These are phyloP conservation scores for Agelas oroides DNA, from an alignment of 37 sponge, comb jelly and placozoan species.

Conservation along the genomic window DNA sequence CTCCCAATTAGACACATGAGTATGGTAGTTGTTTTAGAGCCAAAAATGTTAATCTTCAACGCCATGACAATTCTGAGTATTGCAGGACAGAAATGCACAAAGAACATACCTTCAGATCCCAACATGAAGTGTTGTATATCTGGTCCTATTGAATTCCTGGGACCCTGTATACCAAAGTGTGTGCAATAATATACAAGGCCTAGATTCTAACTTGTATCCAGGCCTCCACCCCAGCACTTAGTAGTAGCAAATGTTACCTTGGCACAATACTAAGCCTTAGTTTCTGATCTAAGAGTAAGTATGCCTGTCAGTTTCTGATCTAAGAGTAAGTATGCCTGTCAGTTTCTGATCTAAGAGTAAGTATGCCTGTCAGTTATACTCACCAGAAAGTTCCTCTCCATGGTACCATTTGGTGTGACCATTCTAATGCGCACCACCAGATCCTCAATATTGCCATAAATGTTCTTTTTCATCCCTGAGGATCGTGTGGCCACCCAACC, in stretches of 20 bases:
- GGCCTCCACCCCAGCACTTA: not conserved
- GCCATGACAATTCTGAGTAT: too few relatives aligned
- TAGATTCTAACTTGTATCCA: too few relatives aligned
- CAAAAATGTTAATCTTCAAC: too few relatives aligned
- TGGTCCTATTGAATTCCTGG: conserved; percentile 92
- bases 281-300: too few relatives aligned
- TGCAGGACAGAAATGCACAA: too few relatives aligned
- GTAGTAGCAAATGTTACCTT: not conserved
- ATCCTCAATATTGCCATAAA: conserved; percentile 98
- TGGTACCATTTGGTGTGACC: conserved; percentile 86
- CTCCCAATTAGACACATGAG: too few relatives aligned
- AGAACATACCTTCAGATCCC: conserved; percentile 96
- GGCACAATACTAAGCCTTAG: not conserved
- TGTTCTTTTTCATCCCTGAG: conserved; percentile 98
- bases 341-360: too few relatives aligned
- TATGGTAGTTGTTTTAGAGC: too few relatives aligned
- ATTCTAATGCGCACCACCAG: conserved; percentile 83
- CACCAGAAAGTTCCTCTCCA: conserved; percentile 83
- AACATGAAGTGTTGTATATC: conserved; percentile 96
- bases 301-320: too few relatives aligned
- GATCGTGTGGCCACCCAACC: conserved; percentile 97
- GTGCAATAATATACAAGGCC: not conserved
- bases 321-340: too few relatives aligned
- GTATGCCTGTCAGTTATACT: too few relatives aligned
- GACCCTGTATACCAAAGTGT: conserved; percentile 63